phyloP scores from a whole-genome alignment of 2,888 invertebrate genomes.

The Tenthredo livida region DNA sequence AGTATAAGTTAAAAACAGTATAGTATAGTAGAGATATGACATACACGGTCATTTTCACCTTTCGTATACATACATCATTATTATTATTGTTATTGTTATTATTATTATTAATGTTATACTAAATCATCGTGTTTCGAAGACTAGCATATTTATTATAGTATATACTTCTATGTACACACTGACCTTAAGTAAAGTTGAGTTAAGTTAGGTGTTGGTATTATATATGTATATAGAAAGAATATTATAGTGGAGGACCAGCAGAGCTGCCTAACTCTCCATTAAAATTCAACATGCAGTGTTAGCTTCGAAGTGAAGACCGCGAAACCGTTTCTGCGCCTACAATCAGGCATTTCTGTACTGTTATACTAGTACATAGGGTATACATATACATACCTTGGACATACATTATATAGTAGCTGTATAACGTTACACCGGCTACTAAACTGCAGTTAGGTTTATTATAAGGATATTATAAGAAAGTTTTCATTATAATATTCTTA shows the following conservation, averaged over 20 bases:
- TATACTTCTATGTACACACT: background rate
- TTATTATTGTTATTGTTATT: background rate
- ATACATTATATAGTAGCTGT: background rate
- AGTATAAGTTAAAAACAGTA: conserved; percentile 7
- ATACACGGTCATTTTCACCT: conserved; percentile 6
- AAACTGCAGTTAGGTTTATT: background rate
- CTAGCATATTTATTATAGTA: background rate
- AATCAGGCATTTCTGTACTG: conserved; percentile 61
- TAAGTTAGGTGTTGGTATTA: background rate
- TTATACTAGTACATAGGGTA: conserved; percentile 40
- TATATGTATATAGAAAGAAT: background rate
- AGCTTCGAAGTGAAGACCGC: conserved; percentile 57
- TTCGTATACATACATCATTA: background rate
- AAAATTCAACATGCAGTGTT: conserved; percentile 59
- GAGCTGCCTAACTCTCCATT: conserved; percentile 52
- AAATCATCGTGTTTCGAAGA: background rate
- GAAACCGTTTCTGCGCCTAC: conserved; percentile 61
- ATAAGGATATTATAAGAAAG: too few species aligned
- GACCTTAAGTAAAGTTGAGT: background rate
- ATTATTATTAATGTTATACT: background rate
- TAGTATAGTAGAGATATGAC: background rate
- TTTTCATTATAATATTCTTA: background rate
- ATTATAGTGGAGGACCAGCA: background rate
- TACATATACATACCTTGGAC: background rate
- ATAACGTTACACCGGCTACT: background rate